phyloP scores from a whole-genome alignment of 2,797 vertebrate species.

The Anableps anableps region DNA sequence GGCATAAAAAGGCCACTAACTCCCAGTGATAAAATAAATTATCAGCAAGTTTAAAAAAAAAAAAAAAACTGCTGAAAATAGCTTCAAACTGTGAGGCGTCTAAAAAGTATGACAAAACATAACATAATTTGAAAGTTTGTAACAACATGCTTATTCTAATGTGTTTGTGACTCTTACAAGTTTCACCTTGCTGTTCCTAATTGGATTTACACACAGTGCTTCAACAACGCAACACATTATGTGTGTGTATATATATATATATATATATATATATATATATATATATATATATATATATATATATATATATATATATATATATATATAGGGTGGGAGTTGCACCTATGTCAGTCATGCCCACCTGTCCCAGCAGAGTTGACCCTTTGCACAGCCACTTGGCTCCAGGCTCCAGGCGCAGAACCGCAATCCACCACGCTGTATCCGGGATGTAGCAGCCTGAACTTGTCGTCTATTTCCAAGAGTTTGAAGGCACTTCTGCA shows the following conservation, averaged over 20 bases:
- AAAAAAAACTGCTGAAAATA: not conserved
- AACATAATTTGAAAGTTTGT: too few relatives aligned
- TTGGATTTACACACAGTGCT: too few relatives aligned
- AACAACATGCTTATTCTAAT: not conserved
- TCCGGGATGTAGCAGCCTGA: slow-evolving; percentile 85
- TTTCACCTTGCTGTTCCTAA: not conserved
- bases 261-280: too few relatives aligned
- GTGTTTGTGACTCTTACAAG: not conserved
- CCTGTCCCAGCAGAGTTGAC: slow-evolving; percentile 88
- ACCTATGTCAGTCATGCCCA: slow-evolving; percentile 44
- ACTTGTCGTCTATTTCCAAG: slow-evolving; percentile 87
- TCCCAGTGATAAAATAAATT: not conserved
- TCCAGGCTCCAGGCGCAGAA: slow-evolving; percentile 95
- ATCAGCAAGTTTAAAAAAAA: not conserved
- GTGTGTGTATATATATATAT: too few relatives aligned
- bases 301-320: too few relatives aligned
- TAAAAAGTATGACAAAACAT: not conserved
- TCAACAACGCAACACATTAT: too few relatives aligned
- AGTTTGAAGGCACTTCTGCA: slow-evolving; percentile 97
- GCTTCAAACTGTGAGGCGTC: not conserved
- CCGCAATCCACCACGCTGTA: slow-evolving; percentile 91
- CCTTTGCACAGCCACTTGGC: slow-evolving; percentile 89
- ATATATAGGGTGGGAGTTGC: not conserved
- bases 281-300: too few relatives aligned
- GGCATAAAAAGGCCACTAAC: not conserved